Percentiles rank a stretch among this genome's conserved stretches.
Conservation (phyloP, 1,140 invertebrate species). For the Brachionus sp. region DNA sequence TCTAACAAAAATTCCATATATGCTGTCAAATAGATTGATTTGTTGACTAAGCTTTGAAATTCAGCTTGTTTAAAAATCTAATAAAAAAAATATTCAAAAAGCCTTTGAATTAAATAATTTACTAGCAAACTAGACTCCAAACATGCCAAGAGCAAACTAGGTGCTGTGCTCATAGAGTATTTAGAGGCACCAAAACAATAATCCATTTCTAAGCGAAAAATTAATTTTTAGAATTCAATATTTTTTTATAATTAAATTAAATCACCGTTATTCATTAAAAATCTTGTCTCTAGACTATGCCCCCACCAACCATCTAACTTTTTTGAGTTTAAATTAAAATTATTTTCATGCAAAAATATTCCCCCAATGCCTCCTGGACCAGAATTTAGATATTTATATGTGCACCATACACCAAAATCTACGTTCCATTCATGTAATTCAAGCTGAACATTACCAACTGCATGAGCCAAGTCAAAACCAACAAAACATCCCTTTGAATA, state of each 20-base stretch:
- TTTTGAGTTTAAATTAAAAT: conserved; percentile 52
- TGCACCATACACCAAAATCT: conserved; percentile 69
- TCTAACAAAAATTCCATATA: conserved; percentile 63
- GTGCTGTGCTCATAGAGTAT: conserved; percentile 64
- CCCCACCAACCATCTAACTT: conserved; percentile 62
- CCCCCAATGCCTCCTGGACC: conserved; percentile 62
- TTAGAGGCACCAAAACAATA: conserved; percentile 59
- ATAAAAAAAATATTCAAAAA: neutral
- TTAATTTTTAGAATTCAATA: neutral
- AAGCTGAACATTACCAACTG: conserved; percentile 65
- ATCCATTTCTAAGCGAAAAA: conserved; percentile 56
- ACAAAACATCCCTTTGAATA: conserved; percentile 63
- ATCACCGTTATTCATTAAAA: conserved; percentile 62
- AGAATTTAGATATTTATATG: conserved; percentile 67
- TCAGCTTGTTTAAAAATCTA: conserved; percentile 63
- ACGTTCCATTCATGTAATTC: conserved; percentile 66
- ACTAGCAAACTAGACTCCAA: conserved; percentile 62
- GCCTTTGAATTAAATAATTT: neutral
- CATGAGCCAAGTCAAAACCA: conserved; percentile 67
- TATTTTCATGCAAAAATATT: conserved; percentile 50
- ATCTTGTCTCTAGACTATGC: conserved; percentile 58
- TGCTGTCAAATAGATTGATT: conserved; percentile 63
- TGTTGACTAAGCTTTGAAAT: conserved; percentile 59
- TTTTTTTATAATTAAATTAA: neutral
- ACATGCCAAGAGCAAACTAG: conserved; percentile 61